These are phyloP conservation scores for Torymus aiolomorphi DNA, from an alignment of 2,888 invertebrate genomes.

Conservation along the genomic window DNA sequence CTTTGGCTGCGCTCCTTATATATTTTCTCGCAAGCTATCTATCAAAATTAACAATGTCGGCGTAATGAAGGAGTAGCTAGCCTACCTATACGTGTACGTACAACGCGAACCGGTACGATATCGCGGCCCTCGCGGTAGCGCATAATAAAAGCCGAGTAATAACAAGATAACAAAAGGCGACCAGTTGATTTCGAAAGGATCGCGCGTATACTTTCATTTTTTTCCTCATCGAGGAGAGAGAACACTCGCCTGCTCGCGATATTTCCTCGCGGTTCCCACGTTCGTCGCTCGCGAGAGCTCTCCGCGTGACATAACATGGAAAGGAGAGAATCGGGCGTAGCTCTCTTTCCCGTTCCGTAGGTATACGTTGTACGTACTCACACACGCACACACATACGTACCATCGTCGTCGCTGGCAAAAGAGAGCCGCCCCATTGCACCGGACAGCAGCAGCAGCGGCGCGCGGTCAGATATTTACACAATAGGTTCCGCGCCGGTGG, in stretches of 20 bases:
- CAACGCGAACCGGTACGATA: neutral
- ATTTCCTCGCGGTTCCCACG: constrained; percentile 40
- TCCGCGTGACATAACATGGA: constrained; percentile 30
- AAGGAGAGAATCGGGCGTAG: constrained; percentile 25
- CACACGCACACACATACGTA: no score
- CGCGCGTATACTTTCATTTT: constrained; percentile 52
- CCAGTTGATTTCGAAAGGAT: constrained; percentile 51
- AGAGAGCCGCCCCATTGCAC: constrained; percentile 67
- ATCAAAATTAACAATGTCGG: constrained; percentile 48
- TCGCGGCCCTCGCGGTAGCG: neutral
- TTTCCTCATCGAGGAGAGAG: constrained; percentile 19
- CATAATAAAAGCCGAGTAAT: constrained; percentile 33
- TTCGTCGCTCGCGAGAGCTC: constrained; percentile 1
- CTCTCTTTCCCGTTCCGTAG: constrained; percentile 23
- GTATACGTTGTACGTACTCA: no score
- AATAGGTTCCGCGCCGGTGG: constrained; percentile 69
- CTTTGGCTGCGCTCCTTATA: constrained; percentile 17
- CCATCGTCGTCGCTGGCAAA: no score
- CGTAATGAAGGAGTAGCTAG: constrained; percentile 29
- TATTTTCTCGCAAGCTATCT: constrained; percentile 25
- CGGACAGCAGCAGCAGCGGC: constrained; percentile 62
- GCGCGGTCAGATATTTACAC: constrained; percentile 74
- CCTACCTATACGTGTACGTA: neutral
- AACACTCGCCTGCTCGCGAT: constrained; percentile 38
- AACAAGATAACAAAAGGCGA: constrained; percentile 40